These are phyloP conservation scores for Rhinogobius similis DNA, from an alignment of 2,113 vertebrate species.

Conservation along the genomic window DNA sequence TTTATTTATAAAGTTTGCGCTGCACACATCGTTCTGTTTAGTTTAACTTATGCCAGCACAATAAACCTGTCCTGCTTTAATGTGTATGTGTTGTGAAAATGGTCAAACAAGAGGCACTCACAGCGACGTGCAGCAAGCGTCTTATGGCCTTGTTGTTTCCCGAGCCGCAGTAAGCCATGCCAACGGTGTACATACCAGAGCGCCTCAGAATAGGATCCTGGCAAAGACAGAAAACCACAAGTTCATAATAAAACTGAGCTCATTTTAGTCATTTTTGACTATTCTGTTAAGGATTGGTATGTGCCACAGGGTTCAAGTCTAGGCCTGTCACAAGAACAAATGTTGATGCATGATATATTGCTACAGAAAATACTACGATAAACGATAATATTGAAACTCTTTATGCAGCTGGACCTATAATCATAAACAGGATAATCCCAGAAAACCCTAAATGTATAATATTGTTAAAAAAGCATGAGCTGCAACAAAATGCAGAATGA, in stretches of 20 bases:
- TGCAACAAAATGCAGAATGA: neutral
- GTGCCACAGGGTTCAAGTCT: too few species aligned
- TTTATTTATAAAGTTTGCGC: neutral
- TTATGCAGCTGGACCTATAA: too few species aligned
- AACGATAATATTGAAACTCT: too few species aligned
- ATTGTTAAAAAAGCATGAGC: neutral
- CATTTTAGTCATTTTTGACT: neutral
- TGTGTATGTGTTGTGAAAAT: conserved; percentile 16
- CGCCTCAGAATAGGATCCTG: conserved; percentile 97
- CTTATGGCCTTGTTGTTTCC: conserved; percentile 99
- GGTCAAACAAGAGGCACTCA: conserved; percentile 76
- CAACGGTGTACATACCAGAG: conserved; percentile 99
- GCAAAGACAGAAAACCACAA: conserved; percentile 41
- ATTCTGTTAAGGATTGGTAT: neutral
- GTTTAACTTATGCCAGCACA: conserved; percentile 3
- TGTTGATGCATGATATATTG: too few species aligned
- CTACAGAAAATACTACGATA: too few species aligned
- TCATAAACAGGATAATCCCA: too few species aligned
- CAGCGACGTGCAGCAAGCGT: conserved; percentile 95
- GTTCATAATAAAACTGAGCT: neutral
- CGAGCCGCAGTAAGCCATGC: conserved; percentile 98
- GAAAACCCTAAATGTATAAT: neutral
- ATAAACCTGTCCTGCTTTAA: conserved; percentile 21
- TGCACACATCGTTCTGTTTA: neutral
- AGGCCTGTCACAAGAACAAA: too few species aligned